These are phyloP conservation scores for Asteroscopus sphinx DNA, from an alignment of 2,888 invertebrate genomes.

Conservation along the genomic window DNA sequence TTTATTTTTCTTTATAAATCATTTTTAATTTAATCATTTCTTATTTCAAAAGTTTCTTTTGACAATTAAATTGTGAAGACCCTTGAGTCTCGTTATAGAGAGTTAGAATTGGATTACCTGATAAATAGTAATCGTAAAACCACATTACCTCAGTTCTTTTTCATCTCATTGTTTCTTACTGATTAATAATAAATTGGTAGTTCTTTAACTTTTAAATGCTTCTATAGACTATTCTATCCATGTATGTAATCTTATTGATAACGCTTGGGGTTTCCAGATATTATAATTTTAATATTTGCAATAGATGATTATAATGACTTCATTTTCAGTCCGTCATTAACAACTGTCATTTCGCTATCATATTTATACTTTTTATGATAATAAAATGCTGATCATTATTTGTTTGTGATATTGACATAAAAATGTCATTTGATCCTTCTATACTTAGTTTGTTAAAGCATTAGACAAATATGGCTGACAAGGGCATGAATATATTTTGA, in stretches of 20 bases:
- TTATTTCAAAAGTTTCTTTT: background rate
- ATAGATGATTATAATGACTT: background rate
- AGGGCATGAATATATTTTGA: too few species aligned
- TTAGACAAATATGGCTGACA: too few species aligned
- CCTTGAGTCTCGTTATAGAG: slow-evolving; percentile 6
- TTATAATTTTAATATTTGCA: background rate
- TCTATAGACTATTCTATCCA: slow-evolving; percentile 28
- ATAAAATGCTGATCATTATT: too few species aligned
- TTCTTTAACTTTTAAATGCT: slow-evolving; percentile 24
- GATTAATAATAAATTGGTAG: slow-evolving; percentile 42
- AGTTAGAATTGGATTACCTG: background rate
- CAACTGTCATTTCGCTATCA: too few species aligned
- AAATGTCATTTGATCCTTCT: background rate
- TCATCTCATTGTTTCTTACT: background rate
- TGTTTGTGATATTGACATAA: background rate
- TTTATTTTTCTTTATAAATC: too few species aligned
- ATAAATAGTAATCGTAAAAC: background rate
- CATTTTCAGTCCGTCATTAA: too few species aligned
- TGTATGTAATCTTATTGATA: slow-evolving; percentile 26
- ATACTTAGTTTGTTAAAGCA: too few species aligned
- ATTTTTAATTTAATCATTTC: too few species aligned
- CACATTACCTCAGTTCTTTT: background rate
- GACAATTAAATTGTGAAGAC: background rate
- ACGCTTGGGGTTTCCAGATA: slow-evolving; percentile 33
- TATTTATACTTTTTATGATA: too few species aligned